phyloP scores from a whole-genome alignment of 2,113 vertebrate genomes.

The Menidia beryllina region DNA sequence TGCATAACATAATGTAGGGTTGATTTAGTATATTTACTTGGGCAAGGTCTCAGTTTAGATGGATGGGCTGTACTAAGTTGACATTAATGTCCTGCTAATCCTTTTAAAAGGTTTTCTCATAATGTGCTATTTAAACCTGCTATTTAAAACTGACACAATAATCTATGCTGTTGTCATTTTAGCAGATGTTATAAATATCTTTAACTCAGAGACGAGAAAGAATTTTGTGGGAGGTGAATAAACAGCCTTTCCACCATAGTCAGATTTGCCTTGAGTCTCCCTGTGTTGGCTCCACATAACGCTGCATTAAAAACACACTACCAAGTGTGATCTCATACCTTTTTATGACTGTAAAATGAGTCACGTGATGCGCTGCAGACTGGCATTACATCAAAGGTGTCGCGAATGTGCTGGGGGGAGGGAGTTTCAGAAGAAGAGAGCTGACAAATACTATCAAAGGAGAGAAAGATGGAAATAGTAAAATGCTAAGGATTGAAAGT shows the following conservation, averaged over 20 bases:
- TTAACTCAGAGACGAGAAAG: background rate
- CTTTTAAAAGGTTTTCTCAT: no score
- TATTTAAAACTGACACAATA: no score
- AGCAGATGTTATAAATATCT: background rate
- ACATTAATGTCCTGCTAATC: no score
- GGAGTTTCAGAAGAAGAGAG: conserved; percentile 22
- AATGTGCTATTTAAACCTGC: no score
- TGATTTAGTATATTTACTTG: no score
- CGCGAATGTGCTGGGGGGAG: no score
- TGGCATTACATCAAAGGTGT: conserved; percentile 30
- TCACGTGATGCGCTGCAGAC: conserved; percentile 48
- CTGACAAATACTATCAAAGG: conserved; percentile 1
- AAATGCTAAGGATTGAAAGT: background rate
- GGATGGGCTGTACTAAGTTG: no score
- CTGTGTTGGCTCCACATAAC: background rate
- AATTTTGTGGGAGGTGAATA: background rate
- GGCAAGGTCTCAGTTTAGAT: no score
- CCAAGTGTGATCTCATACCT: conserved; percentile 49
- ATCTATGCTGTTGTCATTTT: no score
- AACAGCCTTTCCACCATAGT: background rate
- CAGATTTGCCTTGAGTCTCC: background rate
- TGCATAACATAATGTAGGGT: no score
- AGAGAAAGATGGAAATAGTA: background rate
- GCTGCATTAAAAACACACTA: conserved; percentile 15
- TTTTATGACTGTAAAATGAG: conserved; percentile 44